Evolutionary conservation across 1,140 invertebrate genomes (phyloP), one percentile per base, ranked within the genome.

Genomic region (Polyergus mexicanus): DNA sequence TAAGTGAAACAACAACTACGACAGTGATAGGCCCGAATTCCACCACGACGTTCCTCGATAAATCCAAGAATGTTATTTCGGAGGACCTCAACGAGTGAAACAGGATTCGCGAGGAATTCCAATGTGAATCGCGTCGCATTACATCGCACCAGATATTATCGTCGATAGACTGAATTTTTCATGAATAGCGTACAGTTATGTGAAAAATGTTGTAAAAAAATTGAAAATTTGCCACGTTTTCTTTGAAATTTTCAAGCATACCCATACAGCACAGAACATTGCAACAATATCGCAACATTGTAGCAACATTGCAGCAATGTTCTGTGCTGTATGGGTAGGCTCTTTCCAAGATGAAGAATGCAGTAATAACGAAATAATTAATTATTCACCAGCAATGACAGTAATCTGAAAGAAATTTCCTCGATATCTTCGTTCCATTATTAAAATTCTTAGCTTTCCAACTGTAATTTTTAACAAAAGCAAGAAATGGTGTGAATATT

Each of bases 1-100:
- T 96, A 2, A 97, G 96, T 62, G 97, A 97, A 91, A 96, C 96
- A 3, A 97, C 97, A 0, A 97, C 96, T 28, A 97, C 96, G 3
- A 97, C 97, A n/a, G 93, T 97, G 51, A 95, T 97, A 65, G 95
- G 94, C 56, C 74, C 92, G 25, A 94, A 94, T 85, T 92, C 91
- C 10, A 92, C 92, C 22, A 92, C 93, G 58, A 91, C 91, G 41
- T 94, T 95, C 71, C 88, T 94, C 51, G 94, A 93, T 68, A 92
- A 93, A 88, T 90, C 90, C 38, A 93, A 93, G 71, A 91, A 92
- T 71, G 78, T 88, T 32, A 94, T 94, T 81, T 93, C 91, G 60
- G 92, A 94, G 63, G 92, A 93, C 51, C 62, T 60, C 13, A 89
- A 89, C 28, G 86, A 90, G 13, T 90, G 71, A 81, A 44, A 60